Conservation (phyloP, 2,113 vertebrate genomes). For the Lasiurus borealis region DNA sequence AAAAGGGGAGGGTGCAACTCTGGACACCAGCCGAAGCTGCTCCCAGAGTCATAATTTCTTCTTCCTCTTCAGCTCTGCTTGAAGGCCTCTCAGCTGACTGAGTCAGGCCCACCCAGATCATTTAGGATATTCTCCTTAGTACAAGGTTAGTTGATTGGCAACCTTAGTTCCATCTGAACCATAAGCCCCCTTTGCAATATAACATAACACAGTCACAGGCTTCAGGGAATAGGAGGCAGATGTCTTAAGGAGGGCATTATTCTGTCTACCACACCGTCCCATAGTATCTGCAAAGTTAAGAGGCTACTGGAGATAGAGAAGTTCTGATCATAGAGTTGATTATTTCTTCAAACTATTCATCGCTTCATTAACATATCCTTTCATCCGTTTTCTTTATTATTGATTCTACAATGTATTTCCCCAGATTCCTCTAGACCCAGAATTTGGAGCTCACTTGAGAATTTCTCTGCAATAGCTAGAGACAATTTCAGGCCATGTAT, state of each 20-base stretch:
- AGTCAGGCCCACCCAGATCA: neutral
- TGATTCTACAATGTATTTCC: conserved; percentile 8
- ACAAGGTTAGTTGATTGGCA: conserved; percentile 13
- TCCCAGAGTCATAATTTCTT: neutral
- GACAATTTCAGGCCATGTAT: neutral
- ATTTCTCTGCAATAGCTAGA: neutral
- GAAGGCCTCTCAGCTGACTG: neutral
- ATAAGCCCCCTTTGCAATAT: neutral
- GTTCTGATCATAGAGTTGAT: neutral
- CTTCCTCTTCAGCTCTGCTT: neutral
- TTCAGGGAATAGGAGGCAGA: neutral
- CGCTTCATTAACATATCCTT: neutral
- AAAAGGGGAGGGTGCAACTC: neutral
- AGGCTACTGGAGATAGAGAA: neutral
- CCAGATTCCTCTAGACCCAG: neutral
- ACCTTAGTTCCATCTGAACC: neutral
- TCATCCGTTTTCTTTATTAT: neutral
- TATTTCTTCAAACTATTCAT: conserved; percentile 42
- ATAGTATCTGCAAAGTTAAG: neutral
- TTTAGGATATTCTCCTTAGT: neutral
- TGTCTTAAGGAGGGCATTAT: neutral
- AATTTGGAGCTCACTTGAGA: neutral
- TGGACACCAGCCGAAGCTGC: neutral
- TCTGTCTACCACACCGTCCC: neutral
- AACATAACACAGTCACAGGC: neutral